These are phyloP conservation scores for Cheracebus regulus DNA, from an alignment of 2,797 vertebrate genomes.

Conservation along the genomic window DNA sequence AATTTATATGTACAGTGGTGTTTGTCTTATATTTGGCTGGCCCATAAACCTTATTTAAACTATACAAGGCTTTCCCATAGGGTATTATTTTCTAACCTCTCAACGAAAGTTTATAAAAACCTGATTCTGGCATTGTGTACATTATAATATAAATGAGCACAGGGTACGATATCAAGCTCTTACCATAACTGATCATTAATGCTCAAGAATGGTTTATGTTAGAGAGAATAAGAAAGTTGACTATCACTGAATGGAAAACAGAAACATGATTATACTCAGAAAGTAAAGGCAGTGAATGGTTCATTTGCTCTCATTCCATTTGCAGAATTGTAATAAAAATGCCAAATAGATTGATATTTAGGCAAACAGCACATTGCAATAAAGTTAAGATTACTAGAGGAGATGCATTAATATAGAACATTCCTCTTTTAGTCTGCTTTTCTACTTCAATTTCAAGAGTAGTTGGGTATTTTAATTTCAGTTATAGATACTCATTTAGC, in stretches of 20 bases:
- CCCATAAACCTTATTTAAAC: slow-evolving; percentile 54
- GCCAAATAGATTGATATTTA: slow-evolving; percentile 85
- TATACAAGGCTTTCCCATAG: slow-evolving; percentile 8
- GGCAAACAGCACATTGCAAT: slow-evolving; percentile 78
- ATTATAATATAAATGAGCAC: slow-evolving; percentile 41
- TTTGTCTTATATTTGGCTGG: neutral
- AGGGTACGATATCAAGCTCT: slow-evolving; percentile 22
- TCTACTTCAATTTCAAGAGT: slow-evolving; percentile 72
- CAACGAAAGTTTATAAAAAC: slow-evolving; percentile 45
- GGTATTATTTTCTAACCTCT: slow-evolving; percentile 25
- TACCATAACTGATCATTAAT: slow-evolving; percentile 73
- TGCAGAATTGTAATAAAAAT: slow-evolving; percentile 84
- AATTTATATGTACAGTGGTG: neutral
- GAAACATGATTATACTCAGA: slow-evolving; percentile 80
- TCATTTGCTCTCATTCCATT: slow-evolving; percentile 85
- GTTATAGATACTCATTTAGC: slow-evolving; percentile 58
- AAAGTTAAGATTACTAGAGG: slow-evolving; percentile 81
- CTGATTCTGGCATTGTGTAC: slow-evolving; percentile 37
- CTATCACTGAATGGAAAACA: slow-evolving; percentile 77
- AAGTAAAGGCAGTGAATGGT: slow-evolving; percentile 82
- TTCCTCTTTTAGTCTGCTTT: slow-evolving; percentile 72
- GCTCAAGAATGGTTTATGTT: slow-evolving; percentile 73
- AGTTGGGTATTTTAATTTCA: slow-evolving; percentile 71
- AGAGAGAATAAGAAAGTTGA: slow-evolving; percentile 36
- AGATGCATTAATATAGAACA: slow-evolving; percentile 77